Conservation (phyloP, 1,140 invertebrate species). For the Zaprionus ornatus region DNA sequence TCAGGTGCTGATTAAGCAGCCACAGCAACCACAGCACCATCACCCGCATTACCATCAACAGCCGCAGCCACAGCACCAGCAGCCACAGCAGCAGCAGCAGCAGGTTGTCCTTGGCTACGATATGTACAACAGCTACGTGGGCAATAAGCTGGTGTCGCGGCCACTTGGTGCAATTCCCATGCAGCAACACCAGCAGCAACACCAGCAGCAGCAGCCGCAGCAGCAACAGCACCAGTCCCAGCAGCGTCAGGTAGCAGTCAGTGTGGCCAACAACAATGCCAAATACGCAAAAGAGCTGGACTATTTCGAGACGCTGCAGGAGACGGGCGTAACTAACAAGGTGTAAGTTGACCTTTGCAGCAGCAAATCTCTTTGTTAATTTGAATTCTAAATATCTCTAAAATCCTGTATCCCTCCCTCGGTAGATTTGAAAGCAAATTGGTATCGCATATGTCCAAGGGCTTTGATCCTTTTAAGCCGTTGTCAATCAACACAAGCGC, state of each 20-base stretch:
- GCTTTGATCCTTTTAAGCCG: conserved; percentile 82
- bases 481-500: conserved; percentile 78
- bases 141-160: conserved; percentile 59
- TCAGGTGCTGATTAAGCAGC: conserved; percentile 55
- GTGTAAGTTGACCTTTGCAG: conserved; percentile 61
- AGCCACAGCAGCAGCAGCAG: conserved; percentile 46
- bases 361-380: neutral
- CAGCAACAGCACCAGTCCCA: conserved; percentile 43
- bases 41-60: conserved; percentile 35
- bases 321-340: conserved; percentile 82
- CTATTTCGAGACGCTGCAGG: conserved; percentile 76
- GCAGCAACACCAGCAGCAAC: conserved; percentile 14
- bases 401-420: neutral
- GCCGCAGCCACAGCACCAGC: conserved; percentile 33
- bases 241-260: conserved; percentile 54
- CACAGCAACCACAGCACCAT: conserved; percentile 37
- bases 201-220: conserved; percentile 44
- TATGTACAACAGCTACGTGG: conserved; percentile 63
- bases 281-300: conserved; percentile 79
- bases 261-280: conserved; percentile 63
- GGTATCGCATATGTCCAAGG: conserved; percentile 80
- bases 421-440: conserved; percentile 77
- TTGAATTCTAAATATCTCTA: neutral
- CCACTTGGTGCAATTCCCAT: conserved; percentile 49
- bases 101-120: conserved; percentile 58